Percentiles rank a stretch among this genome's conserved stretches.
phyloP scores from a whole-genome alignment of 92 coral and sea anemone species.

The Diadumene lineata region DNA sequence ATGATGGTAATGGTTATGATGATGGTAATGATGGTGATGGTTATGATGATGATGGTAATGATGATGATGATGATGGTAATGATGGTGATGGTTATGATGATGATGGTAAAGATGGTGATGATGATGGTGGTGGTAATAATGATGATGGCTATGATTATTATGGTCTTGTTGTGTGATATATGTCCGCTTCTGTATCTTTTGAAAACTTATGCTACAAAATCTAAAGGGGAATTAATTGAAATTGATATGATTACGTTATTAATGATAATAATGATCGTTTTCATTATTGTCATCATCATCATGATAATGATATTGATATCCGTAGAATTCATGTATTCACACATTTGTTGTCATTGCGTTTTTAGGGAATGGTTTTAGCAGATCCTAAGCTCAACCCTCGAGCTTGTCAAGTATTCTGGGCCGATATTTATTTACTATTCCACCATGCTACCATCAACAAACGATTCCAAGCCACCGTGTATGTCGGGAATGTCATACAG shows the following conservation, averaged over 20 bases:
- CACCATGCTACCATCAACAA: conserved; percentile 78
- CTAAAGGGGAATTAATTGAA: too few relatives aligned
- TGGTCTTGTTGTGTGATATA: too few relatives aligned
- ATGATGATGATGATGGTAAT: background rate
- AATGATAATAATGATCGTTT: too few relatives aligned
- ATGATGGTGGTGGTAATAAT: background rate
- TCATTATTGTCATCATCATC: too few relatives aligned
- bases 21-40: background rate
- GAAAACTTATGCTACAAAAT: too few relatives aligned
- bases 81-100: background rate
- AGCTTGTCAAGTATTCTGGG: conserved; percentile 75
- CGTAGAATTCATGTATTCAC: too few relatives aligned
- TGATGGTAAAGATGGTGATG: background rate
- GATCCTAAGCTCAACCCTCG: conserved; percentile 69
- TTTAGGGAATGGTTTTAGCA: conserved; percentile 88
- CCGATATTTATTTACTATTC: conserved; percentile 86
- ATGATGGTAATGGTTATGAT: background rate
- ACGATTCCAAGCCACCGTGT: conserved; percentile 92
- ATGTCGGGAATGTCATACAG: conserved; percentile 87
- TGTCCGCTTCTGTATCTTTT: too few relatives aligned
- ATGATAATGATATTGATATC: background rate
- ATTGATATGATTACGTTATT: too few relatives aligned
- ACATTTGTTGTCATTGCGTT: background rate
- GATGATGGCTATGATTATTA: background rate
- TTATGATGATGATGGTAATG: background rate